Evolutionary conservation across 2,888 invertebrate genomes (phyloP).

Genomic region (Pristionchus maxplancki): DNA sequence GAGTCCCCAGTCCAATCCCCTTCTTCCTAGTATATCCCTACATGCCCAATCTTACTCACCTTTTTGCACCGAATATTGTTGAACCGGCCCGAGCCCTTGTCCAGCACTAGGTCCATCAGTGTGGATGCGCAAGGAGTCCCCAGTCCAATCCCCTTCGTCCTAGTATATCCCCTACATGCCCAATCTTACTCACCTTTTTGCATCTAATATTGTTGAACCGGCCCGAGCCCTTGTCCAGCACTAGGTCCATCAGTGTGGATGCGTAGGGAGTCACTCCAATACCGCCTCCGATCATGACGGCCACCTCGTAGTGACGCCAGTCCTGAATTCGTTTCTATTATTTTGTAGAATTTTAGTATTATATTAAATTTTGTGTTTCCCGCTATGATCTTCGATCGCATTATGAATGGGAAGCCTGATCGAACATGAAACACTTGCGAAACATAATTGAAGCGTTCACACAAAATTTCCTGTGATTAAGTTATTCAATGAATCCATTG

Average conservation of each 20-base stretch:
- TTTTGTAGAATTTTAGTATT: neutral
- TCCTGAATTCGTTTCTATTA: conserved; percentile 57
- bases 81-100: conserved; percentile 91
- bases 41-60: too few species aligned
- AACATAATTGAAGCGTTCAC: too few species aligned
- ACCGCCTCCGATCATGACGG: conserved; percentile 97
- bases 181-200: conserved; percentile 89
- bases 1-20: conserved; percentile 98
- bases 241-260: conserved; percentile 94
- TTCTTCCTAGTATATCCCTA: too few species aligned
- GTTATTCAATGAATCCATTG: too few species aligned
- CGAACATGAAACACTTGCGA: too few species aligned
- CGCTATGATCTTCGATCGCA: too few species aligned
- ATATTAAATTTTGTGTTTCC: neutral
- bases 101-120: conserved; percentile 89
- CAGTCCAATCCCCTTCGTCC: too few species aligned
- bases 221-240: conserved; percentile 87
- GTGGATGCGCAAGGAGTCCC: conserved; percentile 98
- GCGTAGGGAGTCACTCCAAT: conserved; percentile 98
- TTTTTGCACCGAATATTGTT: conserved; percentile 92
- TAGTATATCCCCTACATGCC: too few species aligned
- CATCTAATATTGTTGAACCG: conserved; percentile 91
- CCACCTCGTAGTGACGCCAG: conserved; percentile 90
- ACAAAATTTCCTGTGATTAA: too few species aligned
- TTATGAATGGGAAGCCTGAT: too few species aligned